Conservation (phyloP, 2,797 vertebrate genomes). For the Xerus rutilus region DNA sequence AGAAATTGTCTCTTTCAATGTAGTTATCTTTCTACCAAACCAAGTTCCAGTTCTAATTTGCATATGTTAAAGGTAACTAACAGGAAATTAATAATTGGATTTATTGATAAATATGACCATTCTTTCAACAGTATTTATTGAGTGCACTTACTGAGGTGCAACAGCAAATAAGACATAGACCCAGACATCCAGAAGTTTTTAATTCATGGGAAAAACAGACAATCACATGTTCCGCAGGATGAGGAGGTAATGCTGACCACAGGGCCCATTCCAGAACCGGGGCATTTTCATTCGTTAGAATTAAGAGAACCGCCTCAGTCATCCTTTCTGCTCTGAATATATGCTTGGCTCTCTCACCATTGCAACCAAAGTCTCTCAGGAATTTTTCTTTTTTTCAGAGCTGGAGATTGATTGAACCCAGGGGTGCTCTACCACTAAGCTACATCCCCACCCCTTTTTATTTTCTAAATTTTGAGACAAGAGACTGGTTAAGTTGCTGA, state of each 20-base stretch:
- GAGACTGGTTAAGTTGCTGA: too few species aligned
- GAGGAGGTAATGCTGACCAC: not conserved
- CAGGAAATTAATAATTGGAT: conserved; percentile 21
- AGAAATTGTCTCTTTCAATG: not conserved
- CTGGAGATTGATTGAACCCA: too few species aligned
- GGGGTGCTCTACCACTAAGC: too few species aligned
- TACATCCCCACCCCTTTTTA: too few species aligned
- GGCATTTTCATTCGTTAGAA: not conserved
- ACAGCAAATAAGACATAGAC: not conserved
- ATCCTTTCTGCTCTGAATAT: not conserved
- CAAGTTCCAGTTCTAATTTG: not conserved
- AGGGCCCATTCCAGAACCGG: not conserved
- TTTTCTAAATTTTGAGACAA: too few species aligned
- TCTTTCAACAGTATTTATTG: conserved; percentile 16
- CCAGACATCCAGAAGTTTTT: conserved; percentile 29
- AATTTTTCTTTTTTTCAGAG: not conserved
- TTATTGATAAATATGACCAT: not conserved
- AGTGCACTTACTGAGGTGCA: not conserved
- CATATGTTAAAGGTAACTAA: conserved; percentile 28
- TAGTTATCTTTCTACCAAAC: not conserved
- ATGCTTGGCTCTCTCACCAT: not conserved
- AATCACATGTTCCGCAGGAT: not conserved
- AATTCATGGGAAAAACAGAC: not conserved
- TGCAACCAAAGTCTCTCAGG: not conserved
- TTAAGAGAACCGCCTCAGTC: not conserved